Conservation (phyloP, 2,888 invertebrate species). For the Erynnis tages region DNA sequence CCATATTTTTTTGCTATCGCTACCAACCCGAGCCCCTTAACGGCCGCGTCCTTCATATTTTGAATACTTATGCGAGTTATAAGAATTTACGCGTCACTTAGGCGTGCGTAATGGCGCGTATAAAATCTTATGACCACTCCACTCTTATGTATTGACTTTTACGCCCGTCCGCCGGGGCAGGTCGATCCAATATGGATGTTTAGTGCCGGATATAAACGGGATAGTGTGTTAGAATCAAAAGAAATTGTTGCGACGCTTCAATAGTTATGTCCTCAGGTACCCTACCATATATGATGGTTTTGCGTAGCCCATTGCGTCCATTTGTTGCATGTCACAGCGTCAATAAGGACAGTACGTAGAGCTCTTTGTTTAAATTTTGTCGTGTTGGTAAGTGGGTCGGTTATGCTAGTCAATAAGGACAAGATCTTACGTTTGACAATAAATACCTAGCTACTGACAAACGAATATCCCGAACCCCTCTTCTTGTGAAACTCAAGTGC, state of each 20-base stretch:
- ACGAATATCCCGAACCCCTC: no score
- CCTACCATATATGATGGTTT: no score
- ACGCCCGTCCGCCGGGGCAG: constrained; percentile 33
- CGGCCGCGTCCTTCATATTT: constrained; percentile 73
- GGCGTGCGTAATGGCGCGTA: constrained; percentile 67
- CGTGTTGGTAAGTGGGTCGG: no score
- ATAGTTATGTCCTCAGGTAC: no score
- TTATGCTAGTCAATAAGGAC: no score
- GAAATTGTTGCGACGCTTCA: neutral
- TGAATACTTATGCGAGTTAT: constrained; percentile 77
- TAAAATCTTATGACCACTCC: constrained; percentile 79
- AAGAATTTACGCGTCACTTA: constrained; percentile 80
- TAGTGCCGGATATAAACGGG: constrained; percentile 20
- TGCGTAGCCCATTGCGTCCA: no score
- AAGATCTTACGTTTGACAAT: no score
- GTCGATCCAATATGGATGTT: constrained; percentile 23
- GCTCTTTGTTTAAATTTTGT: no score
- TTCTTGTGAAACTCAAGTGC: no score
- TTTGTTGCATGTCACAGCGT: no score
- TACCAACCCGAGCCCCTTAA: constrained; percentile 43
- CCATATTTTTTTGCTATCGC: constrained; percentile 5
- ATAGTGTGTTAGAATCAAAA: constrained; percentile 9
- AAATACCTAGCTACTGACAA: no score
- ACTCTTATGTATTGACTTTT: constrained; percentile 75
- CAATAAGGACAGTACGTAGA: no score